Evolutionary conservation across 2,888 invertebrate genomes (phyloP), one percentile per base, ranked within the genome.

Genomic region (Chydorus sphaericus): DNA sequence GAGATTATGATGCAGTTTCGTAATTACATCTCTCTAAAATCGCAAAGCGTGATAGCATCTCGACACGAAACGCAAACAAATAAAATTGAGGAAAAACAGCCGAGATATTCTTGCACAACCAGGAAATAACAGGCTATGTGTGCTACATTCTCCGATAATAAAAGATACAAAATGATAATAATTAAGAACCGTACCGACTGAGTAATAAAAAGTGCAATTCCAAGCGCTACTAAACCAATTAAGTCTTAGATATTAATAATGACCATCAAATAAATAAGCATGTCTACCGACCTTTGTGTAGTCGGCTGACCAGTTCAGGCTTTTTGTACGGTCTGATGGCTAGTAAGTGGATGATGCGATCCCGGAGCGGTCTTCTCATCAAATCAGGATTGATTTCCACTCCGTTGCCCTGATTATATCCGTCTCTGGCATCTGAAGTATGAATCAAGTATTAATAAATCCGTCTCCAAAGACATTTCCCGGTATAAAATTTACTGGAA

Each of bases 241-340:
- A n/a, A n/a, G n/a, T n/a, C n/a, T n/a, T n/a, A n/a, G n/a, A n/a
- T n/a, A n/a, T n/a, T n/a, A n/a, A n/a, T n/a, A 8, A 20, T 16
- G 8, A 16, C 18, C 39, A 23, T 39, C 39, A 39, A 39, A 20
- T 23, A 18, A 39, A 44, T 14, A 28, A 44, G 5, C 29, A 38
- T 54, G 36, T 37, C 20, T 18, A 20, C 16, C 14, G 36, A 88
- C 88, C 88, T 77, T 80, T 83, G 65, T 73, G 78, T 65, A 94
- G 77, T 66, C 89, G 82, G 64, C 82, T 75, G 38, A 71, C 59
- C 60, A 94, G 73, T 75, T 94, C 93, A 58, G 87, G 87, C 75
- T 90, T 93, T 74, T 92, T 94, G 74, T 84, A 91, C 61, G 92
- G 85, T 74, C 85, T 83, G 72, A 93, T 74, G 64, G 93, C 94